Evolutionary conservation across 2,888 invertebrate genomes (phyloP).

Genomic region (Synanthedon myopaeformis): DNA sequence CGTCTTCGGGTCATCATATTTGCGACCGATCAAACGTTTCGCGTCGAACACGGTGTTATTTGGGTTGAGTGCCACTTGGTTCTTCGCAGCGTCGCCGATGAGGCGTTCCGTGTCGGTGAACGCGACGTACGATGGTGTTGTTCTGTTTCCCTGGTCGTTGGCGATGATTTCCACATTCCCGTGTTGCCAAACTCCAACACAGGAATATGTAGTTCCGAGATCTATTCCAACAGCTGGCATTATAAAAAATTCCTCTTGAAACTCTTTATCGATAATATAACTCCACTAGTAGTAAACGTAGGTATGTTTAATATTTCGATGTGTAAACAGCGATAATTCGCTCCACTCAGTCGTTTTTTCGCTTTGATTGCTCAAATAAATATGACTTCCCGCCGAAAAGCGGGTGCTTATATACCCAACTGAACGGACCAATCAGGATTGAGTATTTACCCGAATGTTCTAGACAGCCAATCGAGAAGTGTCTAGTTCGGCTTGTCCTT

Average conservation of each 20-base stretch:
- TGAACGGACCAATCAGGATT: background rate
- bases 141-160: constrained; percentile 67
- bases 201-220: constrained; percentile 68
- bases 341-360: background rate
- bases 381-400: background rate
- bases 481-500: background rate
- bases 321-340: too few species aligned
- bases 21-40: too few species aligned
- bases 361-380: background rate
- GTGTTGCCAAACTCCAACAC: constrained; percentile 67
- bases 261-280: background rate
- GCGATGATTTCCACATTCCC: constrained; percentile 78
- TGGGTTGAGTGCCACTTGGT: too few species aligned
- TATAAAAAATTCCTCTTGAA: constrained; percentile 12
- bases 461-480: background rate
- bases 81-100: too few species aligned
- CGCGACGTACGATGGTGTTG: constrained; percentile 71
- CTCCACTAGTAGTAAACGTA: too few species aligned
- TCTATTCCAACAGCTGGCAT: constrained; percentile 70
- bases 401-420: background rate
- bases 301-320: too few species aligned
- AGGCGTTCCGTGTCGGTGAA: too few species aligned
- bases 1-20: too few species aligned
- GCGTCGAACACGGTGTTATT: too few species aligned
- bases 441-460: background rate